Conservation (phyloP, 2,888 invertebrate genomes). For the Gari tellinella region DNA sequence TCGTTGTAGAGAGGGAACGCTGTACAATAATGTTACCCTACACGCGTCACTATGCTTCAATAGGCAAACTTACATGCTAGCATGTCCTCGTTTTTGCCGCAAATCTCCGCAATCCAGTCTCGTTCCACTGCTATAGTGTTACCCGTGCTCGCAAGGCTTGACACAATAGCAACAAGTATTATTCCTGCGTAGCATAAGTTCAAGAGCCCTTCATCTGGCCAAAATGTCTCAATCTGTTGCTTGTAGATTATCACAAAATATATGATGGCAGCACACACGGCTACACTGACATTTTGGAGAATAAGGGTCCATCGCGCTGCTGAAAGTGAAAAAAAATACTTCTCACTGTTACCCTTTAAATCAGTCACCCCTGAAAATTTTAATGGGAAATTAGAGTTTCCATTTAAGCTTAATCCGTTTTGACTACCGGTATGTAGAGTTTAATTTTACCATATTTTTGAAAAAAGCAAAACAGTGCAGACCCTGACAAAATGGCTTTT, state of each 20-base stretch:
- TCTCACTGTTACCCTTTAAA: no score
- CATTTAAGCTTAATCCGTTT: no score
- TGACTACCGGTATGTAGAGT: no score
- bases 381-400: no score
- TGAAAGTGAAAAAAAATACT: slow-evolving; percentile 78
- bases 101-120: slow-evolving; percentile 86
- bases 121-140: slow-evolving; percentile 83
- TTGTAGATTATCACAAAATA: slow-evolving; percentile 76
- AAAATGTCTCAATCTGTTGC: slow-evolving; percentile 11
- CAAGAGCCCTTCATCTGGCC: slow-evolving; percentile 63
- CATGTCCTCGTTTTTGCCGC: slow-evolving; percentile 80
- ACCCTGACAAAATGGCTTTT: no score
- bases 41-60: no score
- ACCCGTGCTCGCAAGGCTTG: slow-evolving; percentile 83
- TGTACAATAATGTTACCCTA: no score
- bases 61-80: slow-evolving; percentile 82
- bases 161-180: slow-evolving; percentile 83
- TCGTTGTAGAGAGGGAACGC: no score
- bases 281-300: slow-evolving; percentile 85
- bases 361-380: no score
- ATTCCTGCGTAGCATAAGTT: slow-evolving; percentile 73
- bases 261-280: slow-evolving; percentile 83
- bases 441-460: no score
- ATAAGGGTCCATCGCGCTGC: slow-evolving; percentile 84
- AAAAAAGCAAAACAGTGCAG: no score